Conservation (phyloP, 30 jellyfish, hydroid and myxozoan species). For the Phacellophora camtschatica region DNA sequence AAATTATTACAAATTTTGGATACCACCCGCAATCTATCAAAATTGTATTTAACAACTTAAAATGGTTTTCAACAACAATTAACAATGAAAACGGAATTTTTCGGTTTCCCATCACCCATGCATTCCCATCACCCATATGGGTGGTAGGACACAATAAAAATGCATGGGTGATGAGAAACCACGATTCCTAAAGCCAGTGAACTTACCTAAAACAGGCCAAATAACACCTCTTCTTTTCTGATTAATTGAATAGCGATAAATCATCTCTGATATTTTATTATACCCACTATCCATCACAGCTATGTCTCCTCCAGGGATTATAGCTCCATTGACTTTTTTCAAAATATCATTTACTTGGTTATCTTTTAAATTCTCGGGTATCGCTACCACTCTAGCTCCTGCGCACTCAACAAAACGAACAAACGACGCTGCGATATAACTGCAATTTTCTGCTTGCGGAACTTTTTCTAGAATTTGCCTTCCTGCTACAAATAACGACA, state of each 20-base stretch:
- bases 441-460: conserved; percentile 57
- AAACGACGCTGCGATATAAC: conserved; percentile 82
- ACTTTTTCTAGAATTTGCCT: conserved; percentile 39
- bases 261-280: conserved; percentile 50
- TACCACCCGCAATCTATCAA: too few relatives aligned
- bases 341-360: conserved; percentile 52
- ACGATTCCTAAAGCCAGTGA: too few relatives aligned
- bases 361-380: conserved; percentile 52
- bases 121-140: too few relatives aligned
- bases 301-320: conserved; percentile 88
- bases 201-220: conserved; percentile 84
- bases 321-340: conserved; percentile 71
- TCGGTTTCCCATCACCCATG: too few relatives aligned
- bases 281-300: conserved; percentile 80
- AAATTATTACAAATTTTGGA: too few relatives aligned
- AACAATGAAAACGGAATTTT: too few relatives aligned
- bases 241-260: conserved; percentile 42
- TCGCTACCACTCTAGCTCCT: conserved; percentile 87
- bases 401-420: conserved; percentile 82
- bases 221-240: conserved; percentile 64
- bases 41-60: too few relatives aligned
- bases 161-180: too few relatives aligned
- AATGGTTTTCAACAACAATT: too few relatives aligned
- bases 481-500: conserved; percentile 65
- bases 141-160: too few relatives aligned